Evolutionary conservation across 2,888 invertebrate species (phyloP).

Genomic region (Nebria brevicollis): DNA sequence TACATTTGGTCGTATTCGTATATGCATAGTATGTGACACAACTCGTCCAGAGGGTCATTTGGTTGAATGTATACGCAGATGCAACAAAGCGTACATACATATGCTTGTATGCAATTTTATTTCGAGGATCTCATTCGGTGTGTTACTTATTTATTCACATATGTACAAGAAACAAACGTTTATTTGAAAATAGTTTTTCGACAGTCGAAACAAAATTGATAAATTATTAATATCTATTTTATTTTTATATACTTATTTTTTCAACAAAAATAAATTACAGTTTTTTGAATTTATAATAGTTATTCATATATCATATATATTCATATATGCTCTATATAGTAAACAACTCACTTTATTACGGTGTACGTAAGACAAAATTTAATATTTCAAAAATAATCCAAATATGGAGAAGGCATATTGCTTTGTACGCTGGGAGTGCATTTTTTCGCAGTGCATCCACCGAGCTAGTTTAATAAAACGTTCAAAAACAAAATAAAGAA

Average conservation of each 20-base stretch:
- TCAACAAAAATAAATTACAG: no score
- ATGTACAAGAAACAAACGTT: neutral
- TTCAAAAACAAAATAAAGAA: neutral
- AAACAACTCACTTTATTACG: neutral
- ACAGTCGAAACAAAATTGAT: neutral
- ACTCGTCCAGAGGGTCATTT: slow-evolving; percentile 11
- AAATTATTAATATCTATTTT: no score
- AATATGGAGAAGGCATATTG: slow-evolving; percentile 10
- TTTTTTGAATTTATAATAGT: no score
- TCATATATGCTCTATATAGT: neutral
- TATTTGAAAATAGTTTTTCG: neutral
- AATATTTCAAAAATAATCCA: slow-evolving; percentile 10
- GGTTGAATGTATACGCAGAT: neutral
- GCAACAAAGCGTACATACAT: slow-evolving; percentile 5
- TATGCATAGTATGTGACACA: slow-evolving; percentile 27
- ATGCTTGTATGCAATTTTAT: neutral
- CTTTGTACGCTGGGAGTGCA: slow-evolving; percentile 6
- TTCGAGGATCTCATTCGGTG: neutral
- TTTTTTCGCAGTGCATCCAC: neutral
- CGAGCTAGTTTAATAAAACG: slow-evolving; percentile 9
- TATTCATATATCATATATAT: no score
- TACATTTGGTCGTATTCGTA: slow-evolving; percentile 32
- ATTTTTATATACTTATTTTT: no score
- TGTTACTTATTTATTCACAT: neutral
- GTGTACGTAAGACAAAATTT: neutral